Evolutionary conservation across 2,113 vertebrate genomes (phyloP), one percentile per base, ranked within the genome.

Genomic region (Aptenodytes patagonicus): DNA sequence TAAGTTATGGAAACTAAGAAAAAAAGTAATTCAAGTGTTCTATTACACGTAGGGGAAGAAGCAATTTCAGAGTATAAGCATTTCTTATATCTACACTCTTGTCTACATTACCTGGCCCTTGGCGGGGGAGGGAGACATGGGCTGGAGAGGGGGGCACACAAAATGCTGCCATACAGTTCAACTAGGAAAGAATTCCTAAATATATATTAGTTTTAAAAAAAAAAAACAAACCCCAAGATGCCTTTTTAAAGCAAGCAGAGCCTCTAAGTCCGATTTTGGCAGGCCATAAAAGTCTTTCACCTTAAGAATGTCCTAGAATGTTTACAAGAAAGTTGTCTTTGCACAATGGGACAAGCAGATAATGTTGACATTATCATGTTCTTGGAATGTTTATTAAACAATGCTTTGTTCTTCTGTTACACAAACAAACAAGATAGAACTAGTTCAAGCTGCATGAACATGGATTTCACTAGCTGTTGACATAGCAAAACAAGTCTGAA

Each of bases 371-470:
- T 89, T 86, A 93, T 78, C 70, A 55, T 51, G 69, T 84, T 95
- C 86, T 61, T 85, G 42, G 49, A 82, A 83, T 96, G 94, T 98
- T 97, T 97, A 93, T 91, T 96, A 98, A 98, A 98, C 95, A 98
- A 72, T 69, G 29, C 32, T 96, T 91, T 94, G 80, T 90, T 87
- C 81, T 83, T 78, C 83, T 81, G 55, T 62, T 88, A 83, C 80
- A 88, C 58, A 93, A 96, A 90, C 36, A 94, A 94, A 92, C 86
- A 87, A 78, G 72, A 80, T 8, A 55, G 65, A 97, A 97, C 98
- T 77, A 94, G 97, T 77, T 83, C 31, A 72, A 72, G 55, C 95
- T 85, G 80, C 60, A 89, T 17, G 52, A 87, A 78, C 46, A 83
- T 20, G 54, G 93, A 94, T 80, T 84, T 84, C 84, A 81, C 94